Base-by-base conservation (phyloP, 2,113 vertebrate species). In the Rhadina sibilatrix region DNA sequence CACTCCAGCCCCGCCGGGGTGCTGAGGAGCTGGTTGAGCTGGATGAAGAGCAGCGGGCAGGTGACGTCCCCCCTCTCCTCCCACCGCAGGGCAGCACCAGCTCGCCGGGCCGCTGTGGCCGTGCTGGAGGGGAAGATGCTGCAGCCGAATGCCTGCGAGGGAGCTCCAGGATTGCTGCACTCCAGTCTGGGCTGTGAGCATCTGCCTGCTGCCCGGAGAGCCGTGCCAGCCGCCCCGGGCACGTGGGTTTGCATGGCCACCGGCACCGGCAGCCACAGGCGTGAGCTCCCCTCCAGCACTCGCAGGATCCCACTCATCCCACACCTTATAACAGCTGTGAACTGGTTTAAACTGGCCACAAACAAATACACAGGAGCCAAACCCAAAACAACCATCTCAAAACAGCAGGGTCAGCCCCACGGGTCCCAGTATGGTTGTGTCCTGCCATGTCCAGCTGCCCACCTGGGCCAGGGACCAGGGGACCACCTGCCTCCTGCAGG, bases 11-110 rank as follows among this genome's bases (percentile, higher is more conserved):
- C 97, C 1, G 89, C 83, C 0, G 97, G 89, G 52, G 79, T 95
- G 66, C 93, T 95, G 75, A 98, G 63, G 49, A 98, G 97, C 40
- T 98, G 98, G 52, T 98, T 98, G 68, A 98, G 96, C 89, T 98
- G 98, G 88, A 98, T 91, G 93, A 98, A 98, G 79, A 98, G 97
- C 47, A 70, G 76, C 0, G 96, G 96, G 44, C 46, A 61, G 69
- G n/a, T 72, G 38, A 54, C 6, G 3, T 87, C 76, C 20, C 68
- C 49, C 4, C 4, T 15, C 20, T 95, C 92, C 30, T 95, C 77
- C 70, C 12, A 44, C 21, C 70, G 92, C 71, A 81, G 77, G 72
- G 71, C 5, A 2, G 83, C 84, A 35, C 52, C 13, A 1, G 75
- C 77, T 66, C 4, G 6, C 60, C 74, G 13, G 1, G 74, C 46